Percentiles rank a stretch among this genome's conserved stretches.
Conservation (phyloP, 1,140 invertebrate genomes). For the Ceratina australensis region DNA sequence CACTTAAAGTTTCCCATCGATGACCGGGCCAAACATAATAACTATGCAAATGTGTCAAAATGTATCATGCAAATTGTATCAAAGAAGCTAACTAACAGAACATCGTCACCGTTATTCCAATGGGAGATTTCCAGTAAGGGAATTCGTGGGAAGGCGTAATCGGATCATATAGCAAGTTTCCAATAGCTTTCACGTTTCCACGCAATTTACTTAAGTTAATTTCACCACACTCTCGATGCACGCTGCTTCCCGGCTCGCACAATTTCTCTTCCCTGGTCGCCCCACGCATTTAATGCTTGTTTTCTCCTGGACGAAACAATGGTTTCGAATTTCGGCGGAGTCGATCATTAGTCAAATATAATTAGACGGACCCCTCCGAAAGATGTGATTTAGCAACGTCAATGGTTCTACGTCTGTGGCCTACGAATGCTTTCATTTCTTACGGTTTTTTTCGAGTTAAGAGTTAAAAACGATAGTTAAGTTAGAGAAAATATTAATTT, state of each 20-base stretch:
- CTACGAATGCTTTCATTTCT: background rate
- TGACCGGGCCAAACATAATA: background rate
- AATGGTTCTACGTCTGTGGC: background rate
- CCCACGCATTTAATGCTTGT: background rate
- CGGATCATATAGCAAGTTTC: background rate
- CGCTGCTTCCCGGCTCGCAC: background rate
- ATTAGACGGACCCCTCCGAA: background rate
- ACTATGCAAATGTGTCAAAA: constrained; percentile 13
- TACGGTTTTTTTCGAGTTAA: background rate
- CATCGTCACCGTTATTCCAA: background rate
- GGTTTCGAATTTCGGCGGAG: background rate
- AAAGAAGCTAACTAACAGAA: background rate
- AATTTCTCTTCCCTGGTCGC: background rate
- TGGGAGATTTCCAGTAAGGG: background rate
- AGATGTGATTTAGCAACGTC: constrained; percentile 8
- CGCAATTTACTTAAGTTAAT: constrained; percentile 15
- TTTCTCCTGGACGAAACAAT: background rate
- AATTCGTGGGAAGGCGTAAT: background rate
- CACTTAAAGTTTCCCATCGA: background rate
- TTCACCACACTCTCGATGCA: background rate
- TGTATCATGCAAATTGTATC: background rate
- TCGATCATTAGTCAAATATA: constrained; percentile 4
- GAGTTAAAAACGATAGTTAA: background rate
- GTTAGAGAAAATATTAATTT: background rate
- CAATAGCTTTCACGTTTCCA: constrained; percentile 8